Base-by-base conservation (phyloP, 2,888 invertebrate genomes). In the Callyntrura sp. region DNA sequence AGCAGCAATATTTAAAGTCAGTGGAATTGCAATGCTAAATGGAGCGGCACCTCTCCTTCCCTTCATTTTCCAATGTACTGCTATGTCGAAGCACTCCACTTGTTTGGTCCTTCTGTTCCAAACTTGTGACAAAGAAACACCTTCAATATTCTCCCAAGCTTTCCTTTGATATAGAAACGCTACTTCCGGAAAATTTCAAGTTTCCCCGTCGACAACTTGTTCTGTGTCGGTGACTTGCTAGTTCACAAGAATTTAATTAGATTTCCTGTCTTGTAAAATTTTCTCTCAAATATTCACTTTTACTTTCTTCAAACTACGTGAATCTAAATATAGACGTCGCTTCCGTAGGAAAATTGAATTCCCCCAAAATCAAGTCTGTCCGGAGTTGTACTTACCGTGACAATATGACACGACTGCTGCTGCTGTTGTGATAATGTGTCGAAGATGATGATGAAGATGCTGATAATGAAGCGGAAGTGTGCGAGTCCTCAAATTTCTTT, bases 231-330 rank as follows among this genome's bases (percentile, higher is more conserved):
- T n/a, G n/a, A 43, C 43, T 0, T 43, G 28, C 23, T 1, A n/a
- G 43, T 9, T 60, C 65, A 65, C 57, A 60, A 83, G 88, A 62
- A 62, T 70, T 88, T 88, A 88, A 88, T 88, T 88, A 88, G 78
- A 83, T 88, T 88, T 86, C 48, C 88, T 65, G 35, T 25, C 43
- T 43, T 35, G 68, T 43, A 17, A n/a, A 25, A 20, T 5, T 23
- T 60, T n/a, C n/a, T n/a, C n/a, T n/a, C n/a, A n/a, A n/a, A n/a
- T n/a, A n/a, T n/a, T n/a, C n/a, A n/a, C n/a, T n/a, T n/a, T n/a
- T n/a, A n/a, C n/a, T n/a, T n/a, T n/a, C n/a, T n/a, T n/a, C n/a
- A n/a, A n/a, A n/a, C n/a, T n/a, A n/a, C n/a, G n/a, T n/a, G n/a
- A n/a, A n/a, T n/a, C n/a, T n/a, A n/a, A n/a, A n/a, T n/a, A n/a